Conservation (phyloP, 2,888 invertebrate genomes). For the Omphaloscelis lunosa region DNA sequence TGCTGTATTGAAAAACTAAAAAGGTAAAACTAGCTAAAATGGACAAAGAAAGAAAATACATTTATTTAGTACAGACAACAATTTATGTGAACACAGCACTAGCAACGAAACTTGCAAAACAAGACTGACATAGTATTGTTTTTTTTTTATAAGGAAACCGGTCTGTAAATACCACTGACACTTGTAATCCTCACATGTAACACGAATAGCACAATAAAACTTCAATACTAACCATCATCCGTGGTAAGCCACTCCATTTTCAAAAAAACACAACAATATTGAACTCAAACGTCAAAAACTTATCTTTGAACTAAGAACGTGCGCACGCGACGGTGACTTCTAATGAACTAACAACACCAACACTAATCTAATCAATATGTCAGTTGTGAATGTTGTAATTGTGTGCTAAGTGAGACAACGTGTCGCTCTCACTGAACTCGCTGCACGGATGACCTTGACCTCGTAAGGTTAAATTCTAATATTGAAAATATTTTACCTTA, state of each 20-base stretch:
- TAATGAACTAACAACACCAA: slow-evolving; percentile 51
- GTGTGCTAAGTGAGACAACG: neutral
- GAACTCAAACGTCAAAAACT: neutral
- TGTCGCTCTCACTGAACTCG: neutral
- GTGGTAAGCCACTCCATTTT: slow-evolving; percentile 80
- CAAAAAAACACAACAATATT: slow-evolving; percentile 19
- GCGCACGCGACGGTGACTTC: slow-evolving; percentile 62
- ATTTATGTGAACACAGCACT: too few species aligned
- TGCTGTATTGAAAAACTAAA: too few species aligned
- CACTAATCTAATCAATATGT: neutral
- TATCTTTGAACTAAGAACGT: slow-evolving; percentile 40
- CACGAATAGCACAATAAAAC: too few species aligned
- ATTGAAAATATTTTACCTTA: too few species aligned
- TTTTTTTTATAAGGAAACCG: slow-evolving; percentile 6
- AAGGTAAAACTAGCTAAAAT: too few species aligned
- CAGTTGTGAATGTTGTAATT: slow-evolving; percentile 1
- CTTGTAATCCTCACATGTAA: neutral
- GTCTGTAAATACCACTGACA: neutral
- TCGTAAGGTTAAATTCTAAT: neutral
- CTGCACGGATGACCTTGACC: neutral
- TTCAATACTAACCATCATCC: slow-evolving; percentile 72
- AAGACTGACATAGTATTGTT: neutral
- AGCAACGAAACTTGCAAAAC: too few species aligned
- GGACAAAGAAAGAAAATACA: too few species aligned
- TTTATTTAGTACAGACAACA: too few species aligned